phyloP scores from a whole-genome alignment of 2,113 vertebrate genomes.

The Rostratula benghalensis region DNA sequence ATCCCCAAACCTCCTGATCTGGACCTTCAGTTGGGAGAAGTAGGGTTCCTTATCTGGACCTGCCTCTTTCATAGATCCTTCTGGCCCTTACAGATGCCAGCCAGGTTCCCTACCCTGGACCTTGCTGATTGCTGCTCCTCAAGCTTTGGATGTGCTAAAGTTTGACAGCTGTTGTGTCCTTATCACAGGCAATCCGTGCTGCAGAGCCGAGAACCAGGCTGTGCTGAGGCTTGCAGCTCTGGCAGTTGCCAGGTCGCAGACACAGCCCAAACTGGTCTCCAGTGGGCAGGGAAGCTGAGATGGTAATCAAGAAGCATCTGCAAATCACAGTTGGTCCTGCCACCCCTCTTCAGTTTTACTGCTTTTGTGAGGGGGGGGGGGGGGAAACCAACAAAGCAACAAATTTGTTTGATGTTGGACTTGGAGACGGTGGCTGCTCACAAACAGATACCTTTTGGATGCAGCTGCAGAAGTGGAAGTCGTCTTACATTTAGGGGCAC shows the following conservation, averaged over 20 bases:
- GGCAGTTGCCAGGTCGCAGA: rapidly evolving
- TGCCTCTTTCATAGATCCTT: background rate
- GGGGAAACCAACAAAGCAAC: background rate
- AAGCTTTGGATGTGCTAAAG: background rate
- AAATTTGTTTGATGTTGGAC: background rate
- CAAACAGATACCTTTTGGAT: background rate
- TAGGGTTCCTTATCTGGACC: background rate
- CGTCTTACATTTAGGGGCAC: background rate
- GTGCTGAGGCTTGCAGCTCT: background rate
- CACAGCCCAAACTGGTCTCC: background rate
- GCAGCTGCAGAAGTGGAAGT: background rate
- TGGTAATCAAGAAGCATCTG: background rate
- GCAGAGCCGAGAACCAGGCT: background rate
- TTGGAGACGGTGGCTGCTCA: background rate
- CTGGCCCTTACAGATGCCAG: too few relatives aligned
- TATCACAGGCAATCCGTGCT: too few relatives aligned
- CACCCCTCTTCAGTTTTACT: background rate
- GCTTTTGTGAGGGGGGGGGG: background rate
- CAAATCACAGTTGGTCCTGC: background rate
- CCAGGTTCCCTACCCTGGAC: background rate
- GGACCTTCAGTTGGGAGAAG: background rate
- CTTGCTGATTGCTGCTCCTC: background rate
- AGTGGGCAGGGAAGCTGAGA: background rate
- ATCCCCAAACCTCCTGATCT: background rate
- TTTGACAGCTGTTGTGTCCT: background rate